Conservation (phyloP, 2,888 invertebrate species). For the Drosophila quasianomalipes region DNA sequence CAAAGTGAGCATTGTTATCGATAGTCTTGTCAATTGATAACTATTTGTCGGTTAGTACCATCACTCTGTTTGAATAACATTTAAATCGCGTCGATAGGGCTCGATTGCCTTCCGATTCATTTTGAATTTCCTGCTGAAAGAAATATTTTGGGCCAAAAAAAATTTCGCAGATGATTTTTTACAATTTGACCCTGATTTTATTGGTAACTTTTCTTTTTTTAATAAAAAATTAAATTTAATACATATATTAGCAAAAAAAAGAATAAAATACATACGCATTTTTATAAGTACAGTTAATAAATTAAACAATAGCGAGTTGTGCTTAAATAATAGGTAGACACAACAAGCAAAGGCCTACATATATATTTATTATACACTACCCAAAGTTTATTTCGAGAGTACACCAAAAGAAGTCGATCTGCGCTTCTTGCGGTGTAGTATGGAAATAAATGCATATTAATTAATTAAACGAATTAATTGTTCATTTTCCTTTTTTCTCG, state of each 20-base stretch:
- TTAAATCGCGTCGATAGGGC: background rate
- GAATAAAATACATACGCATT: conserved; percentile 60
- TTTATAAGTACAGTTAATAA: conserved; percentile 84
- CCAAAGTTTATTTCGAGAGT: conserved; percentile 70
- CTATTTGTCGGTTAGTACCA: too few species aligned
- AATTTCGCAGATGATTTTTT: conserved; percentile 25
- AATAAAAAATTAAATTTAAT: conserved; percentile 67
- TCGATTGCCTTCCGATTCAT: background rate
- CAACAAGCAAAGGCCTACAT: conserved; percentile 16
- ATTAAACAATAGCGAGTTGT: conserved; percentile 72
- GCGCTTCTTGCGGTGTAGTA: conserved; percentile 71
- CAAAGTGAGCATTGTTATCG: conserved; percentile 20
- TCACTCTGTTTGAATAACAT: background rate
- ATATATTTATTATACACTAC: conserved; percentile 16
- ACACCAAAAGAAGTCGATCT: conserved; percentile 66
- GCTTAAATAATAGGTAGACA: conserved; percentile 29
- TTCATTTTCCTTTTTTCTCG: conserved; percentile 16
- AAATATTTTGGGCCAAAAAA: background rate
- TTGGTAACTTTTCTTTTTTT: conserved; percentile 57
- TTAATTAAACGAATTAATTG: conserved; percentile 43
- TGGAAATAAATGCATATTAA: conserved; percentile 77
- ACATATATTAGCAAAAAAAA: conserved; percentile 66
- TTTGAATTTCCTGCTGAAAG: background rate
- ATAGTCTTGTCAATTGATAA: background rate
- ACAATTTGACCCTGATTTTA: conserved; percentile 64